Evolutionary conservation across 2,797 vertebrate species (phyloP), one percentile per base, ranked within the genome.

Genomic region (Percopsis omiscomaycus): DNA sequence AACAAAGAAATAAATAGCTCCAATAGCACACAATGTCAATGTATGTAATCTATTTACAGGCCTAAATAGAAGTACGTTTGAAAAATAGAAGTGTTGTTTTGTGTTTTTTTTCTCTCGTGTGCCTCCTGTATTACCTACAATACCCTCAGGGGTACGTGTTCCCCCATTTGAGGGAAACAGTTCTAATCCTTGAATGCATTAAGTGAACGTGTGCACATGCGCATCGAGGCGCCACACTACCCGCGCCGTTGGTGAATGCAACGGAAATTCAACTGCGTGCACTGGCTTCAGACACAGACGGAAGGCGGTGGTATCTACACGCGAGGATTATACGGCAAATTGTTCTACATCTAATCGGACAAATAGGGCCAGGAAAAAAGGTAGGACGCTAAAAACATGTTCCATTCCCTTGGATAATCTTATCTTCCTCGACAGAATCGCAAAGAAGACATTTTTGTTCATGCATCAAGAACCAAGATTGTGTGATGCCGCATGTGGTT

Each of bases 191-290:
- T 10, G n/a, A 11, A n/a, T 44, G 8, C 16, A 44, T 22, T n/a
- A 57, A 44, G 42, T 27, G 8, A 30, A 15, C 12, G 28, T 5
- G 0, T 0, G 77, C 89, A 81, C 90, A 89, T 88, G 91, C 89
- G 89, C 73, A 76, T 0, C 61, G 37, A 0, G 0, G 51, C 56
- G 29, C 59, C 77, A 67, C 64, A 66, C 50, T 64, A 56, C 81
- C 77, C 89, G 90, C 90, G 90, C 89, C 83, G 86, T 85, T 71
- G 84, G 79, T 16, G 78, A 86, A 71, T 11, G 81, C 80, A 78
- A 73, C 66, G 13, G 78, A 91, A 91, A 90, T 91, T 86, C 73
- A 89, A 90, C 85, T 93, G 91, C 91, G 91, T 91, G 90, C 76
- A 85, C 82, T 16, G 80, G 44, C 54, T 4, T 8, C 47, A n/a